Percentiles rank a stretch among this genome's conserved stretches.
Evolutionary conservation across 2,113 vertebrate genomes (phyloP).

Genomic region (Tricholaema leucomelas): DNA sequence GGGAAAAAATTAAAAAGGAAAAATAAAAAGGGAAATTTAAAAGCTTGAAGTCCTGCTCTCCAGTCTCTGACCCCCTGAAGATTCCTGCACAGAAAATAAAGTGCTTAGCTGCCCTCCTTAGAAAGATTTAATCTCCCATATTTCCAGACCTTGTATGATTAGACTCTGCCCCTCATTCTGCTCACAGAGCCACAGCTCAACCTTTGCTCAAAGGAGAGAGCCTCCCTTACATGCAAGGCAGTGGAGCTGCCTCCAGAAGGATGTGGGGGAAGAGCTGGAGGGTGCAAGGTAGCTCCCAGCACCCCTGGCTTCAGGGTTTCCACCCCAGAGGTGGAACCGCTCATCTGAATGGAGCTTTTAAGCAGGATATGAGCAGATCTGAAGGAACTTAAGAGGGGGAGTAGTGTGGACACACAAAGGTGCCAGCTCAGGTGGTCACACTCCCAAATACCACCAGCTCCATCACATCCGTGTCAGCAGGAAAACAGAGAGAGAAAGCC

Average conservation of each 20-base stretch:
- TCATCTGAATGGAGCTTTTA: not conserved
- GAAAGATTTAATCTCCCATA: slow-evolving; percentile 53
- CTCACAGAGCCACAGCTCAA: slow-evolving; percentile 1
- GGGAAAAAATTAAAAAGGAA: not conserved
- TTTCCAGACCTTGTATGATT: slow-evolving; percentile 59
- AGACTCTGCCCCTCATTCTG: slow-evolving; percentile 37
- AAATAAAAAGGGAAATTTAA: slow-evolving; percentile 13
- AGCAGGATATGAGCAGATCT: not conserved
- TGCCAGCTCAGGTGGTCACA: not conserved
- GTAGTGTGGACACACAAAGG: rapidly evolving
- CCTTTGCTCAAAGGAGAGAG: not conserved
- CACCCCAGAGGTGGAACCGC: not conserved
- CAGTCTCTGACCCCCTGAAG: slow-evolving; percentile 40
- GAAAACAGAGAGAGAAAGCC: not conserved
- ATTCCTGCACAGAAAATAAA: slow-evolving; percentile 54
- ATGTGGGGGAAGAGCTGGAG: not conserved
- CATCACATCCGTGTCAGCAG: not conserved
- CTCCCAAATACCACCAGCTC: not conserved
- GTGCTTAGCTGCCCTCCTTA: slow-evolving; percentile 15
- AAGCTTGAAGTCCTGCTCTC: slow-evolving; percentile 55
- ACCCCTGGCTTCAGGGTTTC: not conserved
- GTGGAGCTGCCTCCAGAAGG: rapidly evolving
- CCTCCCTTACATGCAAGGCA: not conserved
- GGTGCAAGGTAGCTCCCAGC: not conserved
- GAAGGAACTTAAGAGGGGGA: not conserved